These are phyloP conservation scores for Exephanes ischioxanthus DNA, from an alignment of 2,888 invertebrate genomes.

Conservation along the genomic window DNA sequence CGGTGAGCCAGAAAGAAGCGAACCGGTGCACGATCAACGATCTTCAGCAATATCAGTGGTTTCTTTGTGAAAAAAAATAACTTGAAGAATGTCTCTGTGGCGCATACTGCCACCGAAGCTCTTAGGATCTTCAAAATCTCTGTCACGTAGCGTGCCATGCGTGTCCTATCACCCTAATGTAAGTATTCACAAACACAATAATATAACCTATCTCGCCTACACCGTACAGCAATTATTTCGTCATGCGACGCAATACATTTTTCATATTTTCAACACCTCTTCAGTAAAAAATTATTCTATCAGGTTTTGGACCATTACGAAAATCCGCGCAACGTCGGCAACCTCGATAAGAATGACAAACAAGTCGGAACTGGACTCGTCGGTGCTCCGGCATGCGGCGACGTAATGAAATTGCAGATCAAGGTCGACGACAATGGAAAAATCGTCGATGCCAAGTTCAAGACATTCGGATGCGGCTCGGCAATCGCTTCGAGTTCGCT, in stretches of 20 bases:
- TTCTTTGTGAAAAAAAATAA: slow-evolving; percentile 21
- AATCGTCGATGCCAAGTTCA: slow-evolving; percentile 99
- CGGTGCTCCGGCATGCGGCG: slow-evolving; percentile 99
- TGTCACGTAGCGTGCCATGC: slow-evolving; percentile 85
- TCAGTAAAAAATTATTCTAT: slow-evolving; percentile 2
- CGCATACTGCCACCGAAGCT: slow-evolving; percentile 77
- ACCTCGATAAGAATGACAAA: slow-evolving; percentile 96
- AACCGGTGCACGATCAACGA: slow-evolving; percentile 42
- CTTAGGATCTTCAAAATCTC: slow-evolving; percentile 73
- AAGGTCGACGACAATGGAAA: slow-evolving; percentile 97
- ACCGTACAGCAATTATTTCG: slow-evolving; percentile 6
- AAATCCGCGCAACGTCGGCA: slow-evolving; percentile 99
- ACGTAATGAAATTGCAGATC: slow-evolving; percentile 99
- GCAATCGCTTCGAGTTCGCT: slow-evolving; percentile 99
- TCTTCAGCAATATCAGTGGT: slow-evolving; percentile 18
- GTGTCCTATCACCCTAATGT: slow-evolving; percentile 92
- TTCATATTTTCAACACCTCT: background rate
- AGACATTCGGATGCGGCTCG: slow-evolving; percentile 99
- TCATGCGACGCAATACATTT: slow-evolving; percentile 35
- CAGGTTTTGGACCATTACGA: slow-evolving; percentile 99
- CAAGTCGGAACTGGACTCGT: slow-evolving; percentile 99
- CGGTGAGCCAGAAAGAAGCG: background rate
- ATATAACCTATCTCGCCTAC: slow-evolving; percentile 38
- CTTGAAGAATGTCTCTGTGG: slow-evolving; percentile 78
- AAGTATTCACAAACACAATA: slow-evolving; percentile 82